Percentiles rank a stretch among this genome's conserved stretches.
These are phyloP conservation scores for Picus viridis DNA, from an alignment of 2,797 vertebrate species.

Conservation along the genomic window DNA sequence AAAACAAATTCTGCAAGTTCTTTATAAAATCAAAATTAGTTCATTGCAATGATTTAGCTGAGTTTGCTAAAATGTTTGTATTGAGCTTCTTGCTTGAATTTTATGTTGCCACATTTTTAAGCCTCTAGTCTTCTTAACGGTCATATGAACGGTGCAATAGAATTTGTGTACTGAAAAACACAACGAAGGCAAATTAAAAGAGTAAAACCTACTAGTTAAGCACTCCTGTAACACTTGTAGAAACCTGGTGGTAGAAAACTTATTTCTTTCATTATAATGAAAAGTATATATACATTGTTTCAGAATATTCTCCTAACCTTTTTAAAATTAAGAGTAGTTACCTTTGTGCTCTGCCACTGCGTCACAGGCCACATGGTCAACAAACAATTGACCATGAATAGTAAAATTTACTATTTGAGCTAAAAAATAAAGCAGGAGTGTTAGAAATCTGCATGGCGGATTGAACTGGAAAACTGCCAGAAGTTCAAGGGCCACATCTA, in stretches of 20 bases:
- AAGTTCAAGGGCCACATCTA: conserved; percentile 58
- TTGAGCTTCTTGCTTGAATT: background rate
- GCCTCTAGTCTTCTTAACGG: background rate
- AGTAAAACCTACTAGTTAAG: background rate
- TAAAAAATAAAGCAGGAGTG: conserved; percentile 24
- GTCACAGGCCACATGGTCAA: background rate
- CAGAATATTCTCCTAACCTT: background rate
- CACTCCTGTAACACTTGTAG: background rate
- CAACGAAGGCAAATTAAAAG: background rate
- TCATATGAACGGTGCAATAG: background rate
- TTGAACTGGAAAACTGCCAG: conserved; percentile 43
- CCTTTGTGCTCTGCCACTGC: background rate
- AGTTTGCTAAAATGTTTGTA: background rate
- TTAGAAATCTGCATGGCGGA: conserved; percentile 23
- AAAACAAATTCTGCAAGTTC: background rate
- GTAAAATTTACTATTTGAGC: conserved; percentile 2
- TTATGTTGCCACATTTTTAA: background rate
- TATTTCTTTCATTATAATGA: background rate
- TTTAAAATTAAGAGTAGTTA: background rate
- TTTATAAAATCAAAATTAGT: background rate
- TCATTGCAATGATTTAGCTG: background rate
- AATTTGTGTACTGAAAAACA: background rate
- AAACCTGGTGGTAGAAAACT: background rate
- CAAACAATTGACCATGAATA: background rate
- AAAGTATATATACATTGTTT: background rate